Conservation (phyloP, 1,140 invertebrate genomes). For the Gerris buenoi region DNA sequence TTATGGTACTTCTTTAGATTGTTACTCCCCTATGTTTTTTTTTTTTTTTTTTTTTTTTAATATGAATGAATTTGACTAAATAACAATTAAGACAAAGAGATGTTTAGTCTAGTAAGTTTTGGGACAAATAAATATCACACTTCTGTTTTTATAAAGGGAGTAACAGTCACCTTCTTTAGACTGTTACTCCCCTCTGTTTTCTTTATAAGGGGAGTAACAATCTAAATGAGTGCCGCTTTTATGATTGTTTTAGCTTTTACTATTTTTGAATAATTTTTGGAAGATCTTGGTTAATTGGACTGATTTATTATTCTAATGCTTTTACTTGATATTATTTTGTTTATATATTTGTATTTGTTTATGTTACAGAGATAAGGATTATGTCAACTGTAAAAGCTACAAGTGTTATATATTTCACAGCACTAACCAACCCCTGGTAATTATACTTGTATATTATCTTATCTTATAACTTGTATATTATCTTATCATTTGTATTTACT, state of each 20-base stretch:
- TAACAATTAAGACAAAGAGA: too few species aligned
- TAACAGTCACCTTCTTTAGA: too few species aligned
- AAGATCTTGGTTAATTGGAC: not conserved
- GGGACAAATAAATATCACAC: too few species aligned
- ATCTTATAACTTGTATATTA: not conserved
- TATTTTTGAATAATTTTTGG: not conserved
- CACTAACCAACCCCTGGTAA: slow-evolving; percentile 12
- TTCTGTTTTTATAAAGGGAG: too few species aligned
- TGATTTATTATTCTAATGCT: not conserved
- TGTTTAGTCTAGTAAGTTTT: too few species aligned
- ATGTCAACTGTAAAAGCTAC: slow-evolving; percentile 7
- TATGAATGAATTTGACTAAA: too few species aligned
- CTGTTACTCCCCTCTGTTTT: too few species aligned
- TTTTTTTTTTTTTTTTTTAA: too few species aligned
- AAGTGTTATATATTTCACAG: slow-evolving; percentile 15
- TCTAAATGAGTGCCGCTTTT: not conserved
- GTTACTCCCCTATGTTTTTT: too few species aligned
- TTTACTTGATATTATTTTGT: not conserved
- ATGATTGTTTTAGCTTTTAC: not conserved
- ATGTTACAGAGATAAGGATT: slow-evolving; percentile 8
- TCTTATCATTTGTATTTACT: not conserved
- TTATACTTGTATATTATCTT: not conserved
- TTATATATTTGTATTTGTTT: not conserved
- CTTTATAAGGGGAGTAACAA: not conserved
- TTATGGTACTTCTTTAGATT: too few species aligned